These are phyloP conservation scores for Patella caerulea DNA, from an alignment of 2,888 invertebrate species.

Conservation along the genomic window DNA sequence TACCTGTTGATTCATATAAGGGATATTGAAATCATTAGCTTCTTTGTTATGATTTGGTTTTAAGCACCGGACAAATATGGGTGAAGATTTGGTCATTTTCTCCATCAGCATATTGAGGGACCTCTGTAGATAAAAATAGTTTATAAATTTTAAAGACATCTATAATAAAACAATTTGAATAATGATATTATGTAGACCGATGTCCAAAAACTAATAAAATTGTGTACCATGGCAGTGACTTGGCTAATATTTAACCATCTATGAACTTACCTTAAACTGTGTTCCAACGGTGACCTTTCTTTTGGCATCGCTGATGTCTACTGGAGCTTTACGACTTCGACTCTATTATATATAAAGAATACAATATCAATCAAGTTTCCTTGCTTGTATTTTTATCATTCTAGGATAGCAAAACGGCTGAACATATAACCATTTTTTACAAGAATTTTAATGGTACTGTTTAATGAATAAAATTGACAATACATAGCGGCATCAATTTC, in stretches of 20 bases:
- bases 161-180: too few relatives aligned
- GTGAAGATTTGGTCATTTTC: constrained; percentile 64
- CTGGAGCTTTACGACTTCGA: not conserved
- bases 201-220: too few relatives aligned
- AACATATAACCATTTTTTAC: too few relatives aligned
- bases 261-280: constrained; percentile 65
- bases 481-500: too few relatives aligned
- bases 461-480: too few relatives aligned
- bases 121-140: constrained; percentile 49
- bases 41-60: constrained; percentile 68
- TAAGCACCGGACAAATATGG: constrained; percentile 68
- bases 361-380: not conserved
- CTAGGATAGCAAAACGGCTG: too few relatives aligned
- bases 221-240: too few relatives aligned
- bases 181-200: too few relatives aligned
- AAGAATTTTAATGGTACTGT: too few relatives aligned
- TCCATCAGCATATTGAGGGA: constrained; percentile 68
- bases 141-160: too few relatives aligned
- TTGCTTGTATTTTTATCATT: not conserved
- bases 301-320: constrained; percentile 36
- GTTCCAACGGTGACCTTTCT: constrained; percentile 66
- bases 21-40: constrained; percentile 58
- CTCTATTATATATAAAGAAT: not conserved
- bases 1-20: constrained; percentile 67
- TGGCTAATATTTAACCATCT: not conserved